Conservation (phyloP, 2,797 vertebrate genomes). For the Chromis chromis region DNA sequence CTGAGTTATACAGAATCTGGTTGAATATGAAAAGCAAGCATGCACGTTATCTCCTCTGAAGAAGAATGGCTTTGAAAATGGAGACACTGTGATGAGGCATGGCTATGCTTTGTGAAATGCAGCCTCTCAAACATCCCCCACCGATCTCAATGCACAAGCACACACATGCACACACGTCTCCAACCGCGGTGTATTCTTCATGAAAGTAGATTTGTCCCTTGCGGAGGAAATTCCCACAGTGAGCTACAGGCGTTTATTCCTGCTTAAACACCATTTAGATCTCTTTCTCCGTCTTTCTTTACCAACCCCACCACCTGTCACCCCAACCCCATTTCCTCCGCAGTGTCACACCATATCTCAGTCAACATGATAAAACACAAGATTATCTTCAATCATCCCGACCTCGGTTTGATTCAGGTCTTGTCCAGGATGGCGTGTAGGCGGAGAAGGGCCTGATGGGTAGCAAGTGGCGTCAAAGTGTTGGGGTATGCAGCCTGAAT, state of each 20-base stretch:
- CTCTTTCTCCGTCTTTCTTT: constrained; percentile 21
- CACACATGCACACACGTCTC: neutral
- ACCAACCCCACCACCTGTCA: neutral
- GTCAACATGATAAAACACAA: constrained; percentile 65
- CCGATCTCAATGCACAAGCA: no score
- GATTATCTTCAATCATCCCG: constrained; percentile 71
- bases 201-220: constrained; percentile 29
- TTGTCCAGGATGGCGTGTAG: constrained; percentile 53
- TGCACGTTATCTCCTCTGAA: constrained; percentile 34
- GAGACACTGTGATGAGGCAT: constrained; percentile 33
- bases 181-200: neutral
- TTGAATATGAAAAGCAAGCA: constrained; percentile 41
- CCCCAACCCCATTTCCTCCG: neutral
- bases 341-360: constrained; percentile 70
- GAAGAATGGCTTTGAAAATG: constrained; percentile 38
- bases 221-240: constrained; percentile 45
- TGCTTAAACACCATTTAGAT: constrained; percentile 60
- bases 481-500: constrained; percentile 59
- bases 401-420: constrained; percentile 71
- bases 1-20: constrained; percentile 45
- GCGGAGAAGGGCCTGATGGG: constrained; percentile 41
- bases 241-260: constrained; percentile 28
- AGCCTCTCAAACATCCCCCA: constrained; percentile 6
- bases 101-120: constrained; percentile 34
- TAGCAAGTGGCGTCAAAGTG: constrained; percentile 53